Conservation (phyloP, 2,797 vertebrate species). For the Babyrousa celebensis region DNA sequence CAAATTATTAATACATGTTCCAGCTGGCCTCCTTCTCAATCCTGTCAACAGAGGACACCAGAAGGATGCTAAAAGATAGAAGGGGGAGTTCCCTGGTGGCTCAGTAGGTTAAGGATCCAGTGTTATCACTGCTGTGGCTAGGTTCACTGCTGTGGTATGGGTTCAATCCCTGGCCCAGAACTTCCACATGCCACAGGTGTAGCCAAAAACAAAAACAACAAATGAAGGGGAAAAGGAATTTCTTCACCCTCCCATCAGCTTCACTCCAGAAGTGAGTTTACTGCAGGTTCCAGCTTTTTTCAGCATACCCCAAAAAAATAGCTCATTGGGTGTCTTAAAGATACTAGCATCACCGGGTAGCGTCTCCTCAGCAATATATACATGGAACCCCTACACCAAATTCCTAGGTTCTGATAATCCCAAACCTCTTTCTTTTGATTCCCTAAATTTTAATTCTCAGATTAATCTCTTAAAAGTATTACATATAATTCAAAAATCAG, state of each 20-base stretch:
- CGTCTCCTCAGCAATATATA: neutral
- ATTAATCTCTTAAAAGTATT: constrained; percentile 19
- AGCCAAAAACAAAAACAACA: too few species aligned
- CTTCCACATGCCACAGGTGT: too few species aligned
- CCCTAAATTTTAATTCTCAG: neutral
- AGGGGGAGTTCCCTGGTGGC: neutral
- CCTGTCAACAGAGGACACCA: neutral
- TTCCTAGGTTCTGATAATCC: neutral
- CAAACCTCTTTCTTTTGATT: neutral
- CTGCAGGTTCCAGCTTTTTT: neutral
- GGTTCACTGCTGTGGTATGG: too few species aligned
- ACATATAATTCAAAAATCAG: neutral
- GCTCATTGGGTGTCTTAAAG: neutral
- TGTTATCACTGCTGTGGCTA: too few species aligned
- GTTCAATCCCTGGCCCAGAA: too few species aligned
- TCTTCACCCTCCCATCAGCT: neutral
- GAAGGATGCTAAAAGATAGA: neutral
- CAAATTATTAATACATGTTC: neutral
- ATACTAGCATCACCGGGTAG: neutral
- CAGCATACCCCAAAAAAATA: neutral
- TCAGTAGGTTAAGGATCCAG: too few species aligned
- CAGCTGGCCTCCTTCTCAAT: neutral
- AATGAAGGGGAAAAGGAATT: too few species aligned
- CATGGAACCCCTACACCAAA: neutral
- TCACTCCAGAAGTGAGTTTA: neutral